A percentile compares a stretch with the other conserved stretches of the same genome.
These are phyloP conservation scores for Sanderia malayensis DNA, from an alignment of 30 jellyfish, hydroid and myxozoan species.

Conservation along the genomic window DNA sequence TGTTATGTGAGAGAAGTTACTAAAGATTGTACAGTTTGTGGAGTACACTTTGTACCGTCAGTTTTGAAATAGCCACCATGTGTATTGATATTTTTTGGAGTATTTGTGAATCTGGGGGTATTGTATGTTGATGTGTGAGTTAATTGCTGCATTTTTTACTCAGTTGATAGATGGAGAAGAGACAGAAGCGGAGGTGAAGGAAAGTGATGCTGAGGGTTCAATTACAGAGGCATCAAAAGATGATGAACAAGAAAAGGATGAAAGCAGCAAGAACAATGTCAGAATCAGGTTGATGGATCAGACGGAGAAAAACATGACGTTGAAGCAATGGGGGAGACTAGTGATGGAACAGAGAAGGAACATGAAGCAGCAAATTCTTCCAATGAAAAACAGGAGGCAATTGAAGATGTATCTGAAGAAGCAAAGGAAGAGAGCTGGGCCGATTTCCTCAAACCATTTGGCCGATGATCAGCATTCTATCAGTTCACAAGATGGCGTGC, in stretches of 20 bases:
- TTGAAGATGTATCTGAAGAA: neutral
- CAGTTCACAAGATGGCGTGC: constrained; percentile 49
- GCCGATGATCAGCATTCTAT: constrained; percentile 64
- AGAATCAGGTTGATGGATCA: too few relatives aligned
- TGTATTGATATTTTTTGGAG: too few relatives aligned
- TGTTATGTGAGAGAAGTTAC: too few relatives aligned
- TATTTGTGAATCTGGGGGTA: too few relatives aligned
- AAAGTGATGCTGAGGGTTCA: neutral
- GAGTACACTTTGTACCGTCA: too few relatives aligned
- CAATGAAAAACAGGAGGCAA: neutral
- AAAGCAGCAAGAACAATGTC: too few relatives aligned
- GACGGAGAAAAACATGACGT: neutral
- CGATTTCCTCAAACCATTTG: constrained; percentile 12
- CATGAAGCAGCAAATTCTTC: neutral
- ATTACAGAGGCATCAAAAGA: neutral
- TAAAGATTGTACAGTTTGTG: too few relatives aligned
- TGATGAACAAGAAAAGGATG: neutral
- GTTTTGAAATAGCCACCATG: too few relatives aligned
- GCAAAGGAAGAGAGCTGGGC: neutral
- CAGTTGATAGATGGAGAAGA: constrained; percentile 24
- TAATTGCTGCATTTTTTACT: too few relatives aligned
- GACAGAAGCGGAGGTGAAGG: neutral
- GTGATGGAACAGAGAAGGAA: neutral
- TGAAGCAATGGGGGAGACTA: neutral
- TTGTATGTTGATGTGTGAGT: too few relatives aligned